Evolutionary conservation across 2,797 vertebrate species (phyloP).

Genomic region (Heliangelus exortis): DNA sequence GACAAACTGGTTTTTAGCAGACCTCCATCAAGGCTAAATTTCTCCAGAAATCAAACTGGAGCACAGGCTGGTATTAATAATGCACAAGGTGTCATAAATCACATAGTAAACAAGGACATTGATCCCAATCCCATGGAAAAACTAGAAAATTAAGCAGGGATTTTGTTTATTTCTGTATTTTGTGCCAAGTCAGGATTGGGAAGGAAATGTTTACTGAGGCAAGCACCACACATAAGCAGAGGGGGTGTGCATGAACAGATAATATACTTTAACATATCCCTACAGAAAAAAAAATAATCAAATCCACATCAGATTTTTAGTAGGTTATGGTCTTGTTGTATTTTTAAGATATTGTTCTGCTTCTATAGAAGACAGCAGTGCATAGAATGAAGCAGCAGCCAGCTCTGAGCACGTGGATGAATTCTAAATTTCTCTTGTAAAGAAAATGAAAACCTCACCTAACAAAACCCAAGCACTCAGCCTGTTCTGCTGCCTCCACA

Average conservation of each 20-base stretch:
- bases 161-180: background rate
- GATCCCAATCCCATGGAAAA: background rate
- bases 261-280: background rate
- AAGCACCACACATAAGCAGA: background rate
- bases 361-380: slow-evolving; percentile 10
- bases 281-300: background rate
- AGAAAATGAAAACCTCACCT: background rate
- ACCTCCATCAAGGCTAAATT: background rate
- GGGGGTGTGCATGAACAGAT: background rate
- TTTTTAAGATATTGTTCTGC: background rate
- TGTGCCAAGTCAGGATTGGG: background rate
- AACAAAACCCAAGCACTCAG: background rate
- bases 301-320: background rate
- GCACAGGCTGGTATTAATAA: background rate
- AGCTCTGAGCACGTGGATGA: background rate
- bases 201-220: background rate
- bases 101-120: background rate
- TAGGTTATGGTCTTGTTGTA: background rate
- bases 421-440: background rate
- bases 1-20: background rate
- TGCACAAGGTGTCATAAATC: background rate
- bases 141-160: background rate
- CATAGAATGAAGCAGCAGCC: background rate
- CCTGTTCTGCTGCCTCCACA: background rate
- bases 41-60: background rate